Evolutionary conservation across 2,797 vertebrate species (phyloP), one percentile per base, ranked within the genome.

Genomic region (Chaunax sp.): DNA sequence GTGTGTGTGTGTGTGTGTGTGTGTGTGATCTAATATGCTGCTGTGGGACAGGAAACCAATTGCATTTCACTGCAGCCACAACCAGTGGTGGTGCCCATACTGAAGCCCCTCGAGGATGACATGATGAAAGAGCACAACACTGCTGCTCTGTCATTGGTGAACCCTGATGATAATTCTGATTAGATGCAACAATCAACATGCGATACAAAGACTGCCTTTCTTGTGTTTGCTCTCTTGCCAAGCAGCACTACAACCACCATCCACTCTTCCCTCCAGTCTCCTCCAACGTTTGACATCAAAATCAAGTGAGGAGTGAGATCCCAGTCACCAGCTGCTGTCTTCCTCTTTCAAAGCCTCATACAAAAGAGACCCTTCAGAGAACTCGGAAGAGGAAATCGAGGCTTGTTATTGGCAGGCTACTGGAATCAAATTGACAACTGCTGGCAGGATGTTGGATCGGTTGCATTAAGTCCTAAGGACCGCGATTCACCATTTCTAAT

Each of bases 31-130:
- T 75, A 83, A 77, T 76, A 66, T 80, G 62, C 60, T 53, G 77
- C 68, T 19, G 61, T 81, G 83, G 74, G 75, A 81, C 81, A 80
- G 81, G 85, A 89, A 87, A 51, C 74, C 69, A 37, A 6, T 55
- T 65, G 77, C 52, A 76, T 86, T 85, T 77, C 77, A 78, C 64
- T 45, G 13, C 73, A 52, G 75, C 53, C 51, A 15, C 73, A 60
- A 38, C 41, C 46, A 53, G 5, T 13, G 18, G 13, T 22, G 59
- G n/a, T 19, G 47, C 50, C 55, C 2, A 22, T 60, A 47, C 45
- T 18, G 38, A 40, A 46, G 25, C 37, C 68, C 40, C 44, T 49
- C 0, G 5, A 63, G 64, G 38, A n/a, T 70, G 66, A 58, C 52
- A 33, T 23, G 23, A 67, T 18, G 53, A n/a, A 14, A 22, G 55